Percentiles rank a stretch among this genome's conserved stretches.
phyloP scores from a whole-genome alignment of 2,888 invertebrate species.

The Cheilosia pagana region DNA sequence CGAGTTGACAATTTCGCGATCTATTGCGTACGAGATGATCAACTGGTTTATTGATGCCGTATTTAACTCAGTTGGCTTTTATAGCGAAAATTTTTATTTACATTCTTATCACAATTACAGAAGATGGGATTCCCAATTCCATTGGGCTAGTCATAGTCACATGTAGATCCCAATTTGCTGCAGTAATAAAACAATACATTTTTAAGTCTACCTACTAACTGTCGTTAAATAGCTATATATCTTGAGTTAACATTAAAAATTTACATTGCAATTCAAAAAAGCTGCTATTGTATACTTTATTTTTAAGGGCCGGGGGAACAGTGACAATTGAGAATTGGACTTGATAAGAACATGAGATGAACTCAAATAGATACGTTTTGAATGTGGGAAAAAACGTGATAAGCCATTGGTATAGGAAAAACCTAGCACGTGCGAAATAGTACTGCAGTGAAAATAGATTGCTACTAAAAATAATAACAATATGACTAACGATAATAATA shows the following conservation, averaged over 20 bases:
- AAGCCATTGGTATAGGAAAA: not conserved
- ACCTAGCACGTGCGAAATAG: not conserved
- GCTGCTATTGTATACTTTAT: not conserved
- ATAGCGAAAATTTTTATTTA: not conserved
- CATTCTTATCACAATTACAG: constrained; percentile 7
- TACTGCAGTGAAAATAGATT: not conserved
- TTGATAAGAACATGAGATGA: not conserved
- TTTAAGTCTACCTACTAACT: too few relatives aligned
- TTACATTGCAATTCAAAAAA: not conserved
- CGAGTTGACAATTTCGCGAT: too few relatives aligned
- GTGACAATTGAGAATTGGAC: too few relatives aligned
- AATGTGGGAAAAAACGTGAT: not conserved
- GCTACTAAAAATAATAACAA: too few relatives aligned
- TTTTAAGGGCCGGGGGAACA: not conserved
- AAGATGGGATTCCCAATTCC: not conserved
- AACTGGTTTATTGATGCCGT: not conserved
- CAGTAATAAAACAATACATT: not conserved
- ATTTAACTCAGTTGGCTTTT: not conserved
- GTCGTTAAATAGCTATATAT: too few relatives aligned
- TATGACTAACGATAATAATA: too few relatives aligned
- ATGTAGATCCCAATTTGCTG: not conserved
- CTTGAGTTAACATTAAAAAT: too few relatives aligned
- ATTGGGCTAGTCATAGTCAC: not conserved
- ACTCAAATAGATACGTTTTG: not conserved
- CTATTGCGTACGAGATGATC: not conserved